phyloP scores from a whole-genome alignment of 2,888 invertebrate species.

The Drosophila leonis region DNA sequence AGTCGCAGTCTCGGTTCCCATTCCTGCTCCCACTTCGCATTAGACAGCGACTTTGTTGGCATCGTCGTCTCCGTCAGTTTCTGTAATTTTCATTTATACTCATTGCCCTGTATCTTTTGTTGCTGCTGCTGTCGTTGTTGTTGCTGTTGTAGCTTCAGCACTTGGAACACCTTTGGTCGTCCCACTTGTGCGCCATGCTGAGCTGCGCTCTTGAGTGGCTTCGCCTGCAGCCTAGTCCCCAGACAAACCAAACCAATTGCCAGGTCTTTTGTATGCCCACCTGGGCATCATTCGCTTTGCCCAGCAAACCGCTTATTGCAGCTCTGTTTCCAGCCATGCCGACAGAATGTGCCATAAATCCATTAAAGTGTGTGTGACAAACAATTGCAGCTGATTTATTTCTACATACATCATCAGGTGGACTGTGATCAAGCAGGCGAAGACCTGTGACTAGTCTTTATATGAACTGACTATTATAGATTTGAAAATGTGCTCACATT shows the following conservation, averaged over 20 bases:
- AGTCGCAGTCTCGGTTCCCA: constrained; percentile 28
- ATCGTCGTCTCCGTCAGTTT: constrained; percentile 33
- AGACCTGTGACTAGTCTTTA: neutral
- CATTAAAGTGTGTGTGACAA: constrained; percentile 49
- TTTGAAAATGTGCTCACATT: neutral
- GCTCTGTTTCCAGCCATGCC: constrained; percentile 33
- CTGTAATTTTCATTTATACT: constrained; percentile 63
- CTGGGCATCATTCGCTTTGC: constrained; percentile 47
- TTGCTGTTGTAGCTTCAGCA: constrained; percentile 27
- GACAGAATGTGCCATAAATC: constrained; percentile 54
- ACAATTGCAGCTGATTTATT: constrained; percentile 34
- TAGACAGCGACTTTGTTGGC: constrained; percentile 32
- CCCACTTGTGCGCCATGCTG: constrained; percentile 42
- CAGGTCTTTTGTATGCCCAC: constrained; percentile 48
- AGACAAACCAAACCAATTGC: constrained; percentile 32
- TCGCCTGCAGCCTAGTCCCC: constrained; percentile 28
- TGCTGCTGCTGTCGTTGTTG: constrained; percentile 3
- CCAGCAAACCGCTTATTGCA: constrained; percentile 20
- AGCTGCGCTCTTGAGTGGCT: constrained; percentile 64
- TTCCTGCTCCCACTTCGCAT: constrained; percentile 35
- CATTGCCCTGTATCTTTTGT: constrained; percentile 11
- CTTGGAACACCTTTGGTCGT: constrained; percentile 39
- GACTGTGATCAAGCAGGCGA: neutral
- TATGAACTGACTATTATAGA: neutral
- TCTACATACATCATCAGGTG: neutral